Evolutionary conservation across 2,797 vertebrate genomes (phyloP).

Genomic region (Parauchenoglanis ngamensis): DNA sequence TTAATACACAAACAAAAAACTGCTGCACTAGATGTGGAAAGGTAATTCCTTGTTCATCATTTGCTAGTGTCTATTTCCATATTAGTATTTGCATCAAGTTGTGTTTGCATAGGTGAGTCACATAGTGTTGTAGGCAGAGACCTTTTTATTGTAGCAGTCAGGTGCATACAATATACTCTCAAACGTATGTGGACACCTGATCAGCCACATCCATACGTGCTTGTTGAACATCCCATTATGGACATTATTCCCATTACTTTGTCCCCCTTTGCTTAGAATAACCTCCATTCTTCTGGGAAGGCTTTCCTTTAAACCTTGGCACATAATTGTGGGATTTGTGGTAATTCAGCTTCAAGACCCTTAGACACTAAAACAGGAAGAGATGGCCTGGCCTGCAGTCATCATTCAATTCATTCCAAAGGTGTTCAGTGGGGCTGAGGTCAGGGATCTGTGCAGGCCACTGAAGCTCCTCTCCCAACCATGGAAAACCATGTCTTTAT

Average conservation of each 20-base stretch:
- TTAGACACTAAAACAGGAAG: not conserved
- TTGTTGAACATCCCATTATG: not conserved
- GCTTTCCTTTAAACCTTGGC: not conserved
- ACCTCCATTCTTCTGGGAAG: not conserved
- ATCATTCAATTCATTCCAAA: not conserved
- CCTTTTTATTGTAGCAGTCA: not conserved
- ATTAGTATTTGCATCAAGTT: not conserved
- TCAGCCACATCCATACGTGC: not conserved
- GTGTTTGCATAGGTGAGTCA: constrained; percentile 7
- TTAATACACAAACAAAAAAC: not conserved
- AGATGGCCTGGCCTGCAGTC: not conserved
- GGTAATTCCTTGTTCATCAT: not conserved
- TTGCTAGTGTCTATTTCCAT: not conserved
- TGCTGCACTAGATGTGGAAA: not conserved
- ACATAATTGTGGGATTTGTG: not conserved
- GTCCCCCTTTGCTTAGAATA: not conserved
- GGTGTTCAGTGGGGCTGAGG: not conserved
- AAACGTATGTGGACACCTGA: not conserved
- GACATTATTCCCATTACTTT: not conserved
- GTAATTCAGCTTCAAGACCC: not conserved
- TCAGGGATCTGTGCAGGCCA: not conserved
- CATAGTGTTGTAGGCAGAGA: not conserved
- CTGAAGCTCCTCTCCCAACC: not conserved
- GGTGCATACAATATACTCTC: not conserved
- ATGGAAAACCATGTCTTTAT: not conserved